These are phyloP conservation scores for Cyclophora albipunctata DNA, from an alignment of 2,888 invertebrate species.

Conservation along the genomic window DNA sequence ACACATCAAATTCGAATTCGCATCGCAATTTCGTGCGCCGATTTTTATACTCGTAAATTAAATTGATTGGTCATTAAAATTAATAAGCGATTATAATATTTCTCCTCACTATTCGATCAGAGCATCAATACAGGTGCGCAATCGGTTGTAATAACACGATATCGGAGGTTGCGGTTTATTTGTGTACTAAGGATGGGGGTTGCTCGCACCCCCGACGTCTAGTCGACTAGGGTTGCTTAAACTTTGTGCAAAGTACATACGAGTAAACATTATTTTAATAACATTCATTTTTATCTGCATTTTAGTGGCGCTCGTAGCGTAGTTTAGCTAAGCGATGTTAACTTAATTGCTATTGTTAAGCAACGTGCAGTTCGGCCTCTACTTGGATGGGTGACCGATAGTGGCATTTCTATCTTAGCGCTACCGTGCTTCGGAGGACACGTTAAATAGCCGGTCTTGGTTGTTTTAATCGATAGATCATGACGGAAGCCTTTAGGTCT, in stretches of 20 bases:
- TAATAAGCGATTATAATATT: conserved; percentile 6
- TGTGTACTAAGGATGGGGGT: conserved; percentile 6
- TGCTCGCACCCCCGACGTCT: background rate
- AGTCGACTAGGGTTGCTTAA: background rate
- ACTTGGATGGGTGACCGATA: too few relatives aligned
- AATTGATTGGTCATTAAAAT: conserved; percentile 9
- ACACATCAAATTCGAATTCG: too few relatives aligned
- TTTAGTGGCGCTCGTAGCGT: too few relatives aligned
- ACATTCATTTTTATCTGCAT: too few relatives aligned
- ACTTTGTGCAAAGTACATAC: background rate
- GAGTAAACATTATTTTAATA: conserved; percentile 1
- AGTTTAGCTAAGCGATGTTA: too few relatives aligned
- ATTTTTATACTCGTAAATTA: conserved; percentile 1
- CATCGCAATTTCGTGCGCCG: background rate
- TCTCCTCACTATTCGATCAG: background rate
- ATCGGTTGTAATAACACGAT: conserved; percentile 56
- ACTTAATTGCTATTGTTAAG: too few relatives aligned
- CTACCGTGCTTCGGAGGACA: too few relatives aligned
- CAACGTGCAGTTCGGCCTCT: too few relatives aligned
- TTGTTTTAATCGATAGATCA: too few relatives aligned
- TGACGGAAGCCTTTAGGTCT: too few relatives aligned
- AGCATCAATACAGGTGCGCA: conserved; percentile 42
- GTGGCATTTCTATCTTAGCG: too few relatives aligned
- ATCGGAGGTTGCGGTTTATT: conserved; percentile 22
- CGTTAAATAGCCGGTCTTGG: too few relatives aligned